Evolutionary conservation across 2,888 invertebrate species (phyloP).

Genomic region (Ochlodes sylvanus): DNA sequence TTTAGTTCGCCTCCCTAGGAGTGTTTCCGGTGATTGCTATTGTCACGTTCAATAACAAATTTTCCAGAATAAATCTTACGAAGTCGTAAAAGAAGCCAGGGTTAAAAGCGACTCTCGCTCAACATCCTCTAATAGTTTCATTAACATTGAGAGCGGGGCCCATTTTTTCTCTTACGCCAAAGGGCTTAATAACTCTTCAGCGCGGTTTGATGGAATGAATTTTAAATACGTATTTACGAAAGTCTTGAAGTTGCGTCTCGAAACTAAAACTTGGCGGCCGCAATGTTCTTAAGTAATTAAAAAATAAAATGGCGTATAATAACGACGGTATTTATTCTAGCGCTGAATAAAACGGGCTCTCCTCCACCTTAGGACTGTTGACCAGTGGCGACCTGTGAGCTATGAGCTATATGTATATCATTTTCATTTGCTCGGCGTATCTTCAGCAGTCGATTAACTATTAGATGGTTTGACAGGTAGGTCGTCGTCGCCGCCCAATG

Average conservation of each 20-base stretch:
- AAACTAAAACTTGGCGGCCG: constrained; percentile 33
- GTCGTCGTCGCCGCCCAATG: too few relatives aligned
- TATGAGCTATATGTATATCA: neutral
- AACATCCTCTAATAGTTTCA: constrained; percentile 18
- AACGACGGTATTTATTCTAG: constrained; percentile 34
- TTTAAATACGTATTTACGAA: constrained; percentile 36
- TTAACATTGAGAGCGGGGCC: constrained; percentile 14
- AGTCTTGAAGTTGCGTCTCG: constrained; percentile 32
- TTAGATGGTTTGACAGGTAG: too few relatives aligned
- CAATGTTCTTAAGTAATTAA: constrained; percentile 37
- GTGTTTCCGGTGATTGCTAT: too few relatives aligned
- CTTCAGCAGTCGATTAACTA: too few relatives aligned
- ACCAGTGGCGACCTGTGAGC: neutral
- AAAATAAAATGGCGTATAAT: constrained; percentile 38
- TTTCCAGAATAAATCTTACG: neutral
- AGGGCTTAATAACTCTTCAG: constrained; percentile 17
- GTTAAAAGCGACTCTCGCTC: neutral
- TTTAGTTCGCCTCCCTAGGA: too few relatives aligned
- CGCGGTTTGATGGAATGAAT: constrained; percentile 26
- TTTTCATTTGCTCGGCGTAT: too few relatives aligned
- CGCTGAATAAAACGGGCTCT: constrained; percentile 31
- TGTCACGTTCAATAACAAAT: too few relatives aligned
- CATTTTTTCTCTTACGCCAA: constrained; percentile 13
- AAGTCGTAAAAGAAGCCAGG: neutral
- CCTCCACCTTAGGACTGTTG: constrained; percentile 9